These are phyloP conservation scores for Xiphophorus hellerii DNA, from an alignment of 2,113 vertebrate genomes.

Conservation along the genomic window DNA sequence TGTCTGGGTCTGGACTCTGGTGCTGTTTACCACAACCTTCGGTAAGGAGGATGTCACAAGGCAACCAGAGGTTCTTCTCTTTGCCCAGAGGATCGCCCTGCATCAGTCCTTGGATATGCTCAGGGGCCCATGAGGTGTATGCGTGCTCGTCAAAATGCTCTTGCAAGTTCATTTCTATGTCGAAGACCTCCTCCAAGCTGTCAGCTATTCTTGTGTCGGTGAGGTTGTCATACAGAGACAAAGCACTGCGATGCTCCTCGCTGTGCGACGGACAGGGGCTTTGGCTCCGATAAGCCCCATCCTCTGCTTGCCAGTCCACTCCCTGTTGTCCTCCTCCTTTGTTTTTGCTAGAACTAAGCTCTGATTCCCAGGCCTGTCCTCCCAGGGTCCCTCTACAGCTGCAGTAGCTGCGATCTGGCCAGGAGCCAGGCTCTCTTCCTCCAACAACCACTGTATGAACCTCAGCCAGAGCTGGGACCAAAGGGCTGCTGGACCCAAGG, in stretches of 20 bases:
- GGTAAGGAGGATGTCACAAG: slow-evolving; percentile 46
- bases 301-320: slow-evolving; percentile 30
- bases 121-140: slow-evolving; percentile 30
- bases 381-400: slow-evolving; percentile 71
- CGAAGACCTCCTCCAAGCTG: slow-evolving; percentile 19
- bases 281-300: slow-evolving; percentile 46
- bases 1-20: slow-evolving; percentile 44
- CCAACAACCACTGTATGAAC: slow-evolving; percentile 68
- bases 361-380: slow-evolving; percentile 57
- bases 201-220: background rate
- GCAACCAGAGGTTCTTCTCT: slow-evolving; percentile 65
- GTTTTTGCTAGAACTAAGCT: slow-evolving; percentile 36
- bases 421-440: slow-evolving; percentile 60
- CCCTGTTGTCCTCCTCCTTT: slow-evolving; percentile 40
- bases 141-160: slow-evolving; percentile 28
- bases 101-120: slow-evolving; percentile 3
- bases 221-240: slow-evolving; percentile 72
- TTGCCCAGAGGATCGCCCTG: slow-evolving; percentile 39
- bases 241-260: slow-evolving; percentile 64
- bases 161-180: slow-evolving; percentile 55
- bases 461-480: slow-evolving; percentile 62
- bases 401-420: slow-evolving; percentile 72
- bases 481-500: slow-evolving; percentile 43
- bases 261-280: slow-evolving; percentile 56
- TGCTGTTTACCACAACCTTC: slow-evolving; percentile 46